Conservation (phyloP, 2,797 vertebrate species). For the Megalops cyprinoides region DNA sequence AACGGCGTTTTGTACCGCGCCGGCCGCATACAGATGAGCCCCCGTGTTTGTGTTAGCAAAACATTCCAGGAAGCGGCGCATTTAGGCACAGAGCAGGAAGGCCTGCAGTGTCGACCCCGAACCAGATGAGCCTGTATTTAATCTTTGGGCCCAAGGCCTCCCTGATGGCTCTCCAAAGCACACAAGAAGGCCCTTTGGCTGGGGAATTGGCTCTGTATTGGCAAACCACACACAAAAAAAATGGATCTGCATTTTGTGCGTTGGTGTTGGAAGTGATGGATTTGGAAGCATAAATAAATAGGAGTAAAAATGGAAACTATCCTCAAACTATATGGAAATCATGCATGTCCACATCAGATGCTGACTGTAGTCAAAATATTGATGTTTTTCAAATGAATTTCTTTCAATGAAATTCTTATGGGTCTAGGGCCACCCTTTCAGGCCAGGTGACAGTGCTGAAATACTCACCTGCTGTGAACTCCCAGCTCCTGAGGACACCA, state of each 20-base stretch:
- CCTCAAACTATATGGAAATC: too few relatives aligned
- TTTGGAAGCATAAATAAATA: too few relatives aligned
- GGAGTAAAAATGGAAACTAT: too few relatives aligned
- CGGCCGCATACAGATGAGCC: conserved; percentile 42
- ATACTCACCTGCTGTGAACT: conserved; percentile 16
- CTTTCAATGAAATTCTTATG: too few relatives aligned
- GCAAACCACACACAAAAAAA: too few relatives aligned
- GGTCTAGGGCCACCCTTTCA: background rate
- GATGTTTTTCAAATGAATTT: too few relatives aligned
- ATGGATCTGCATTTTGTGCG: too few relatives aligned
- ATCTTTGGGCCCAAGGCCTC: conserved; percentile 21
- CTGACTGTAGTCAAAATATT: too few relatives aligned
- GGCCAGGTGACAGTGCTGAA: background rate
- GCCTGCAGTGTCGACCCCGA: conserved; percentile 31
- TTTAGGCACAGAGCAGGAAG: conserved; percentile 16
- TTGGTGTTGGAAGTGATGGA: too few relatives aligned
- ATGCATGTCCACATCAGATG: too few relatives aligned
- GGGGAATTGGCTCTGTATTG: background rate
- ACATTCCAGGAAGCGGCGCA: conserved; percentile 31
- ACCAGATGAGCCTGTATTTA: conserved; percentile 32
- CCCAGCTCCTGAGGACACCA: conserved; percentile 24
- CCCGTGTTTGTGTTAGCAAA: conserved; percentile 33
- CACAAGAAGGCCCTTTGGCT: background rate
- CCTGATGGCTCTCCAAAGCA: conserved; percentile 16
- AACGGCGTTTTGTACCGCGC: conserved; percentile 26